Evolutionary conservation across 1,140 invertebrate species (phyloP).

Genomic region (Sesamia nonagrioides): DNA sequence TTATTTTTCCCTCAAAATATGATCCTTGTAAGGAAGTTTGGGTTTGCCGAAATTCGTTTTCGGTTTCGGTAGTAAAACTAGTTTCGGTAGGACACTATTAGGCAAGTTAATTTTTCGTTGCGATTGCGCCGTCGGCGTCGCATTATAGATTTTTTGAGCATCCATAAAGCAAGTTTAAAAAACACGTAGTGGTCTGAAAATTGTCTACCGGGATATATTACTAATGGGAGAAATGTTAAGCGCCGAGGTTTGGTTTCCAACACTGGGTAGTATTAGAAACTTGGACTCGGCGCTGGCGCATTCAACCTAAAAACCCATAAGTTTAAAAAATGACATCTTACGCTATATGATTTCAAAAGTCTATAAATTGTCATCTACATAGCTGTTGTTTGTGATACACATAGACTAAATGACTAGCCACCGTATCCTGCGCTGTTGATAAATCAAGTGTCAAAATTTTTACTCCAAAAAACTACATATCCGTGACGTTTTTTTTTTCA

Average conservation of each 20-base stretch:
- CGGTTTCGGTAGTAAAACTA: no score
- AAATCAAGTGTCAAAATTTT: conserved; percentile 1
- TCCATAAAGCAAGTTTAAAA: no score
- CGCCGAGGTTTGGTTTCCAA: no score
- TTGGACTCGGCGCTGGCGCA: neutral
- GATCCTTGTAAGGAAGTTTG: no score
- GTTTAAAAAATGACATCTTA: neutral
- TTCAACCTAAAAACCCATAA: neutral
- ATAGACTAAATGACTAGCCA: neutral
- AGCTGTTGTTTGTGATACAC: no score
- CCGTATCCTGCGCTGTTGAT: neutral
- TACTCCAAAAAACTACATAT: neutral
- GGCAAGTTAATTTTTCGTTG: no score
- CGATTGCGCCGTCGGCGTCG: no score
- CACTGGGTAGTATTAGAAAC: neutral
- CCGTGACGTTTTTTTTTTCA: neutral
- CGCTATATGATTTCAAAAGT: neutral
- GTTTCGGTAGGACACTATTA: no score
- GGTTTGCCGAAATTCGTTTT: no score
- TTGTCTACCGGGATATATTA: neutral
- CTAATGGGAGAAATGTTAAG: neutral
- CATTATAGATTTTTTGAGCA: no score
- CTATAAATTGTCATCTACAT: neutral
- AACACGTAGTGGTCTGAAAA: neutral
- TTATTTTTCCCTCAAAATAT: no score